A percentile compares a stretch with the other conserved stretches of the same genome.
phyloP scores from a whole-genome alignment of 2,888 invertebrate genomes.

The Pyrrhia umbra region DNA sequence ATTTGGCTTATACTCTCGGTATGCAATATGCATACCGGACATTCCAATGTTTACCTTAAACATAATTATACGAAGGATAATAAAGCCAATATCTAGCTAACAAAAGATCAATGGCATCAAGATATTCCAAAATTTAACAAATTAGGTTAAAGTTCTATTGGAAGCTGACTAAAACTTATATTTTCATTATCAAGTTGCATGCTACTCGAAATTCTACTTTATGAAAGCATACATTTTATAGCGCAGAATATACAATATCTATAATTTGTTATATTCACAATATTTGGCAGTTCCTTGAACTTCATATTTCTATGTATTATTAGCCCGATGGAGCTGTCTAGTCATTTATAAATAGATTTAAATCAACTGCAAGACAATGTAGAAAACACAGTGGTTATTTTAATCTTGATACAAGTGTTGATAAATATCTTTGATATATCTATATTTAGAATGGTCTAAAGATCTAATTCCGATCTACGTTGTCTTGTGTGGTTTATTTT shows the following conservation, averaged over 20 bases:
- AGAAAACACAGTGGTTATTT: conserved; percentile 58
- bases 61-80: neutral
- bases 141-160: conserved; percentile 11
- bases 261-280: conserved; percentile 42
- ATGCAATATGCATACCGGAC: neutral
- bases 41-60: neutral
- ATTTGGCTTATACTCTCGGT: neutral
- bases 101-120: conserved; percentile 23
- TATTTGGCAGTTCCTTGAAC: conserved; percentile 31
- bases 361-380: conserved; percentile 68
- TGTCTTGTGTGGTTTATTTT: conserved; percentile 58
- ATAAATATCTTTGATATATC: conserved; percentile 34
- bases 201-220: conserved; percentile 37
- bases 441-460: conserved; percentile 44
- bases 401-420: conserved; percentile 17
- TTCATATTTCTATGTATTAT: conserved; percentile 35
- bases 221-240: conserved; percentile 39
- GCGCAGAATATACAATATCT: conserved; percentile 49
- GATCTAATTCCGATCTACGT: conserved; percentile 60
- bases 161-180: conserved; percentile 38
- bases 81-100: neutral
- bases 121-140: conserved; percentile 18
- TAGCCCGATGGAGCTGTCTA: conserved; percentile 77
- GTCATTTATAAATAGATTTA: conserved; percentile 65
- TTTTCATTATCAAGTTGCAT: conserved; percentile 30